Evolutionary conservation across 2,113 vertebrate genomes (phyloP), one percentile per base, ranked within the genome.

Genomic region (Oxyura jamaicensis): DNA sequence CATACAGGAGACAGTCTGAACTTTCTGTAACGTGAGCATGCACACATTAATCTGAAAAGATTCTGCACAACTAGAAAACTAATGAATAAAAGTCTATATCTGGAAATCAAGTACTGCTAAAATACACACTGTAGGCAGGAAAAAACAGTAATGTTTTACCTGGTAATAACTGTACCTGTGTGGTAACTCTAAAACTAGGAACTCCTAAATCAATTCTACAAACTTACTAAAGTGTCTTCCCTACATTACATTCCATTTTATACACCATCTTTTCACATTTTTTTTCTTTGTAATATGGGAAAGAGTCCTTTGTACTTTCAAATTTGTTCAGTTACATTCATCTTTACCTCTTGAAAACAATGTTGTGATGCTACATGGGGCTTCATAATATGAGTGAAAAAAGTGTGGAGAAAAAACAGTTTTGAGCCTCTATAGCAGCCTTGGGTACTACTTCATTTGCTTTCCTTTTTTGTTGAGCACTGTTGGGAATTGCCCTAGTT

Each of bases 1-100:
- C 33, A 22, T 29, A 35, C 0, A 2, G 3, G 16, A 55, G 14
- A 8, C 6, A 5, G 16, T 18, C 62, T 76, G 42, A 91, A 67
- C 5, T 66, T 82, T 13, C 10, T 60, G 25, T 60, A 53, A 60
- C 2, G 9, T 0, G 0, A 87, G 2, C 8, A 69, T n/a, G 10
- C 12, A 39, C 1, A 2, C 6, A n/a, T 5, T 65, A 53, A 52
- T 46, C 67, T 68, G 42, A 90, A 79, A 76, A 23, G 11, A 29
- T 36, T 31, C 65, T n/a, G 3, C 28, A 73, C 12, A 69, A 28
- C 59, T 60, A 53, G 11, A 73, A 55, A 67, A 23, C 1, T 29
- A 4, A 36, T 59, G 6, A 36, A 53, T 26, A 53, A 62, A 68
- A 76, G 19, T 20, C 16, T 73, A 5, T 21, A 5, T 21, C 29